Evolutionary conservation across 1,140 invertebrate genomes (phyloP).

Genomic region (Popillia japonica): DNA sequence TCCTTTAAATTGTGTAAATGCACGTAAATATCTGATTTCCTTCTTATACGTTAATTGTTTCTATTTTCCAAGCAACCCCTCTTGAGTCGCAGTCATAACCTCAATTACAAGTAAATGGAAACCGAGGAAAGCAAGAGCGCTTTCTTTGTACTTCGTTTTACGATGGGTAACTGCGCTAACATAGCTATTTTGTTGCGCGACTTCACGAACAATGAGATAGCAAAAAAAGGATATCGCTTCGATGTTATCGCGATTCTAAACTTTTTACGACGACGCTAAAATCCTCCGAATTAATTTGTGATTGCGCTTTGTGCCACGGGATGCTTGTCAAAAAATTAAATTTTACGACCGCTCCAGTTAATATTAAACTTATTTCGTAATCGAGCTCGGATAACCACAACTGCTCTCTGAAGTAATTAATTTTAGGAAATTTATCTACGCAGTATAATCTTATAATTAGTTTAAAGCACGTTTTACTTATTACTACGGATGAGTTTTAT

Average conservation of each 20-base stretch:
- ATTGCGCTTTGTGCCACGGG: background rate
- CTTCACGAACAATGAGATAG: background rate
- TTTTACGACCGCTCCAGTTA: background rate
- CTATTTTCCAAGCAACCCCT: constrained; percentile 1
- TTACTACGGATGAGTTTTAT: background rate
- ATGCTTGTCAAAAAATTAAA: constrained; percentile 26
- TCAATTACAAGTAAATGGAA: constrained; percentile 33
- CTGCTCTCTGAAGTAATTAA: constrained; percentile 9
- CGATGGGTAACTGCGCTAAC: constrained; percentile 12
- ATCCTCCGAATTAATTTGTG: background rate
- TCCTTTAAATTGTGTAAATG: background rate
- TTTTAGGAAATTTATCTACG: constrained; percentile 5
- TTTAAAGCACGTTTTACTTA: background rate
- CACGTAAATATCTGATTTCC: constrained; percentile 20
- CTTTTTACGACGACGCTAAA: constrained; percentile 17
- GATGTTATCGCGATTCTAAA: background rate
- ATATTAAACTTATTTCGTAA: constrained; percentile 16
- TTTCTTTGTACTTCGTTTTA: constrained; percentile 21
- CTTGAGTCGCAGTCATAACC: constrained; percentile 26
- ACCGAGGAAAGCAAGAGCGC: background rate
- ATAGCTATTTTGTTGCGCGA: constrained; percentile 10
- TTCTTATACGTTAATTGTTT: constrained; percentile 8
- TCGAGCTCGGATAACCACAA: background rate
- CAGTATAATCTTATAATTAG: constrained; percentile 10
- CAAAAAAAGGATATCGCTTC: constrained; percentile 4